These are phyloP conservation scores for Aporophyla lueneburgensis DNA, from an alignment of 2,888 invertebrate species.

Conservation along the genomic window DNA sequence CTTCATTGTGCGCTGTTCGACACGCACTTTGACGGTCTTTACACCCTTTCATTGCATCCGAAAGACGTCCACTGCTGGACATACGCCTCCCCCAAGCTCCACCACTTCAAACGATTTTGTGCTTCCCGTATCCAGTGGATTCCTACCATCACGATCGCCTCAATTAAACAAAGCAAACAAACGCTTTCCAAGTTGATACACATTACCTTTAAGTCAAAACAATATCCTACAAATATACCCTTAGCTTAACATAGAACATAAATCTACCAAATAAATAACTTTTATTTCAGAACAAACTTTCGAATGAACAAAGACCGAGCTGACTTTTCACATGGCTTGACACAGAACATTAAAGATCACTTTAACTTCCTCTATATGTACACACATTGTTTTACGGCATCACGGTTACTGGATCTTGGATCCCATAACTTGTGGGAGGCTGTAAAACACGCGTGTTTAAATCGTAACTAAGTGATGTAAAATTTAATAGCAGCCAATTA, in stretches of 20 bases:
- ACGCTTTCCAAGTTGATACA: background rate
- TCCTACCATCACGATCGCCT: too few relatives aligned
- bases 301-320: conserved; percentile 40
- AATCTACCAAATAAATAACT: conserved; percentile 1
- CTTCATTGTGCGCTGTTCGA: too few relatives aligned
- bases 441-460: conserved; percentile 41
- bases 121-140: too few relatives aligned
- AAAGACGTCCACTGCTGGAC: too few relatives aligned
- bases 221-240: background rate
- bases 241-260: background rate
- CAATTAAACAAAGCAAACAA: background rate
- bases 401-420: conserved; percentile 56
- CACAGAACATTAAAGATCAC: conserved; percentile 59
- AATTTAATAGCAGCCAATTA: background rate
- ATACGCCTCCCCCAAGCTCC: too few relatives aligned
- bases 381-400: conserved; percentile 47
- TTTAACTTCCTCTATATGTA: conserved; percentile 48
- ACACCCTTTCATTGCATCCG: too few relatives aligned
- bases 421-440: conserved; percentile 61
- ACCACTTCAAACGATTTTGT: too few relatives aligned
- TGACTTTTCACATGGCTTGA: conserved; percentile 38
- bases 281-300: conserved; percentile 26
- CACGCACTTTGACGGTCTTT: too few relatives aligned
- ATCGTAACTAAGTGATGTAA: background rate
- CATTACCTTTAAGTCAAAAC: background rate